Conservation (phyloP, 2,113 vertebrate genomes). For the Upupa epops region DNA sequence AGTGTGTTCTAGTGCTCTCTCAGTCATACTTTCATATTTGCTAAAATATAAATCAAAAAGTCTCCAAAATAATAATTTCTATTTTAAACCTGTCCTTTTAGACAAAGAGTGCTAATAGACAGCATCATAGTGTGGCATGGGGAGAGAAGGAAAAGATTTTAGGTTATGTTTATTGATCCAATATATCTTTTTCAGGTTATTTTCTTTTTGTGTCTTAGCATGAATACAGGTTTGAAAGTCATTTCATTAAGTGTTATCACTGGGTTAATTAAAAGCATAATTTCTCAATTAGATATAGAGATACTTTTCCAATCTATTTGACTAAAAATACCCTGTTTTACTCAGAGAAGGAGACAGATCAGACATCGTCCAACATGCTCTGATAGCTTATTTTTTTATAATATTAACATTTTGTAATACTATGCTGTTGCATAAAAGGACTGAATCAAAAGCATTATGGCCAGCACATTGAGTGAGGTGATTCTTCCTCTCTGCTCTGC, state of each 20-base stretch:
- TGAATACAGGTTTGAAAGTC: not conserved
- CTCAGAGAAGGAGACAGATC: not conserved
- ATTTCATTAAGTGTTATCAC: not conserved
- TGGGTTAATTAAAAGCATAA: not conserved
- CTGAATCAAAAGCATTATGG: too few species aligned
- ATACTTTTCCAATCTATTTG: not conserved
- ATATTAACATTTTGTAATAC: not conserved
- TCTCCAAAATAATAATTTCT: not conserved
- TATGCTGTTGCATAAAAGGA: too few species aligned
- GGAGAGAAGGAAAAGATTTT: not conserved
- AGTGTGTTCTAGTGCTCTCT: not conserved
- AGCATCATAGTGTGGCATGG: not conserved
- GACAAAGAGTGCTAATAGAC: not conserved
- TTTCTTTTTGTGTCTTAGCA: not conserved
- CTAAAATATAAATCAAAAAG: not conserved
- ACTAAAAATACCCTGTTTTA: not conserved
- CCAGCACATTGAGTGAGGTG: too few species aligned
- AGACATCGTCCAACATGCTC: not conserved
- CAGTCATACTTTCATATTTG: not conserved
- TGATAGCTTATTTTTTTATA: not conserved
- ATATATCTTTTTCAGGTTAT: not conserved
- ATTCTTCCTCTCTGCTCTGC: too few species aligned
- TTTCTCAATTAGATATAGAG: not conserved
- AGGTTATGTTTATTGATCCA: not conserved
- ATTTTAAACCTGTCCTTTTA: not conserved